A percentile compares a stretch with the other conserved stretches of the same genome.
phyloP scores from a whole-genome alignment of 2,113 vertebrate species.

The Heteronetta atricapilla region DNA sequence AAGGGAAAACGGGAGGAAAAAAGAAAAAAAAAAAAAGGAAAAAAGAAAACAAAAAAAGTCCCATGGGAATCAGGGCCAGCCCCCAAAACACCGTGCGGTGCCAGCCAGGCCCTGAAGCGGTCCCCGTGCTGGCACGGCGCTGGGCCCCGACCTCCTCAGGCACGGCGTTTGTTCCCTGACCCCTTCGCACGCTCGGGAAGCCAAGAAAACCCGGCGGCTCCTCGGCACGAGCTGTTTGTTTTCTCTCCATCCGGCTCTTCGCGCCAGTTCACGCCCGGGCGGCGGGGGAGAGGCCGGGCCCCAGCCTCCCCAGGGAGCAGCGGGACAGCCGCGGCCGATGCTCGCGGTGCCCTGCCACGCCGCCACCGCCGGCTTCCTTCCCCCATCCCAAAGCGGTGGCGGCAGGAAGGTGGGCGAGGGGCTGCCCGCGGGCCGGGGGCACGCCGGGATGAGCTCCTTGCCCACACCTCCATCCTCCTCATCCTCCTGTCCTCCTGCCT shows the following conservation, averaged over 20 bases:
- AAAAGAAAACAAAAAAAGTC: background rate
- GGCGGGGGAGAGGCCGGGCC: accelerated
- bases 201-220: background rate
- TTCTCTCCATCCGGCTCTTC: background rate
- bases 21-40: background rate
- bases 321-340: background rate
- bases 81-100: background rate
- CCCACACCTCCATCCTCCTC: background rate
- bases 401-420: background rate
- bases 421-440: background rate
- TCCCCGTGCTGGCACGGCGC: background rate
- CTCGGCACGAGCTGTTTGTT: background rate
- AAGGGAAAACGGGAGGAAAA: background rate
- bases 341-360: background rate
- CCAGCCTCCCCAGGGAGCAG: background rate
- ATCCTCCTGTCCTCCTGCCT: background rate
- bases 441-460: background rate
- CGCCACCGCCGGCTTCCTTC: accelerated
- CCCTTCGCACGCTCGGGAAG: background rate
- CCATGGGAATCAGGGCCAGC: background rate
- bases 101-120: background rate
- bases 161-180: background rate
- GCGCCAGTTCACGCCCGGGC: accelerated
- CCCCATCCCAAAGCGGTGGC: background rate
- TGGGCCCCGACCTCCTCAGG: background rate